Conservation (phyloP, 23 tunicate genomes). For the Halocynthia aurantium region DNA sequence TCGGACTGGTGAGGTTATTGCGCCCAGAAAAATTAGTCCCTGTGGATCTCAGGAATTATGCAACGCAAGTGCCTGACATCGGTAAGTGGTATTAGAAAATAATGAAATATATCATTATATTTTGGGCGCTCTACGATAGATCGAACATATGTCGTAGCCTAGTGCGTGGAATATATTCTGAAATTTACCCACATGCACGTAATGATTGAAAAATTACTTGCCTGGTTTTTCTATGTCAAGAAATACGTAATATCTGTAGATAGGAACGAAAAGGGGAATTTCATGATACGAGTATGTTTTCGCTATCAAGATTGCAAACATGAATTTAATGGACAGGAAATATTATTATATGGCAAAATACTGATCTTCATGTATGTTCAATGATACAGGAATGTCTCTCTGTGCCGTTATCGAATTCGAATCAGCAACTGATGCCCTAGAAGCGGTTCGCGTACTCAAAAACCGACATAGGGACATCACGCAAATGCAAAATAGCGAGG, state of each 20-base stretch:
- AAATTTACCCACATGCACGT: too few relatives aligned
- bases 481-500: too few relatives aligned
- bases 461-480: not conserved
- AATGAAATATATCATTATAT: too few relatives aligned
- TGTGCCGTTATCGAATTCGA: conserved; percentile 95
- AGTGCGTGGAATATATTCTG: too few relatives aligned
- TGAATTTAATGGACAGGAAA: not conserved
- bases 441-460: conserved; percentile 71
- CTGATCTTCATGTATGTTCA: not conserved
- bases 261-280: too few relatives aligned
- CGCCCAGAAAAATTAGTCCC: conserved; percentile 82
- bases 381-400: conserved; percentile 37
- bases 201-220: too few relatives aligned
- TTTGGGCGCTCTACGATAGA: too few relatives aligned
- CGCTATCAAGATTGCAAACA: too few relatives aligned
- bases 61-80: conserved; percentile 96
- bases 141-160: too few relatives aligned
- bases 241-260: too few relatives aligned
- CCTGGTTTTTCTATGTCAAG: too few relatives aligned
- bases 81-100: conserved; percentile 33
- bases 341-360: not conserved
- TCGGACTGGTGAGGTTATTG: conserved; percentile 54
- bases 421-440: conserved; percentile 57
- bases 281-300: too few relatives aligned
- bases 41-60: conserved; percentile 81